Evolutionary conservation across 2,888 invertebrate species (phyloP), one percentile per base, ranked within the genome.

Genomic region (Polyommatus iphigenia): DNA sequence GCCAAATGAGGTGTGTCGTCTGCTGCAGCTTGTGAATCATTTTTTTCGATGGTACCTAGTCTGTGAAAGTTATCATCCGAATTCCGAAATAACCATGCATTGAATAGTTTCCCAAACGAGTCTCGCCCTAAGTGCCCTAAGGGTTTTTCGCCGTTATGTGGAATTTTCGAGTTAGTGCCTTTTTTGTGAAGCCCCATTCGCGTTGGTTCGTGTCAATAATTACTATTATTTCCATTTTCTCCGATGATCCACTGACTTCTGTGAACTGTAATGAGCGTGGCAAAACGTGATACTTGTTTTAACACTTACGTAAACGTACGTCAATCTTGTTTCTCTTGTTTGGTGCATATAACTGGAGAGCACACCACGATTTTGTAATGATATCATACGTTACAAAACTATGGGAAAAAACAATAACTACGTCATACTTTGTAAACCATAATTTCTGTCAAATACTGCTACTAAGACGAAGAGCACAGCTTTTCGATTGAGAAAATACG

Each of bases 201-300:
- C 85, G 82, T 79, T 81, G 83, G 86, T 92, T 90, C 92, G 91
- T 92, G 93, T 92, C 92, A 93, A 91, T 93, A 93, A 93, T 93
- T 90, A 92, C 92, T 90, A 91, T 91, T 85, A 93, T 92, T 90
- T 87, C 87, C 92, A 90, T 89, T 88, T 89, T 86, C 86, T 86
- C 80, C 87, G 87, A 89, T 91, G 89, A 90, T 90, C 81, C 82
- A 84, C 87, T 83, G 89, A 90, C 89, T 92, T 93, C 90, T 89
- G 89, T 92, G 91, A 92, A 93, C 88, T 87, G 67, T 67, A 67
- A 67, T 29, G 67, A 67, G 67, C 67, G 67, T 18, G 87, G 83
- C 85, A 86, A 85, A 80, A 81, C 46, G 20, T 32, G 76, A 36
- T 41, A 24, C 62, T 76, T 76, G 41, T 76, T 46, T 36, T 41